A percentile compares a stretch with the other conserved stretches of the same genome.
phyloP scores from a whole-genome alignment of 2,888 invertebrate genomes.

The Aphidoletes aphidimyza region DNA sequence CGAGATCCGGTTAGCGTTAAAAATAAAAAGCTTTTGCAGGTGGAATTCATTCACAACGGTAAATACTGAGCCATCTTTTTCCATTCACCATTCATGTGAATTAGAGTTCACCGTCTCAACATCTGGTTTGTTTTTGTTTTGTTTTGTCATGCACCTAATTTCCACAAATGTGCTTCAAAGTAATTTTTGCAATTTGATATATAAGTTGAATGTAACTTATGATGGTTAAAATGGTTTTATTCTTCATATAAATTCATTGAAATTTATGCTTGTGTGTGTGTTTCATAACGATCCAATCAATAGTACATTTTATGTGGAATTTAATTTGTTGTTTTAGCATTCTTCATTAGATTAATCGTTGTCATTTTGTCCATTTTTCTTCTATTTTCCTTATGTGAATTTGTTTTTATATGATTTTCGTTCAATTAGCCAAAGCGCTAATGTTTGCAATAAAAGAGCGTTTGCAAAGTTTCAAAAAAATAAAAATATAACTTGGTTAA shows the following conservation, averaged over 20 bases:
- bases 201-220: background rate
- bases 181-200: background rate
- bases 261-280: background rate
- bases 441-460: conserved; percentile 17
- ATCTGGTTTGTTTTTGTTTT: background rate
- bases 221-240: conserved; percentile 7
- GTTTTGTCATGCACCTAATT: background rate
- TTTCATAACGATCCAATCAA: background rate
- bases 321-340: background rate
- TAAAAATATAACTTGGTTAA: background rate
- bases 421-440: background rate
- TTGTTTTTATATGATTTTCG: background rate
- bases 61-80: background rate
- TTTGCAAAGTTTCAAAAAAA: background rate
- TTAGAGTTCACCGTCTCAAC: background rate
- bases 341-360: background rate
- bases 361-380: conserved; percentile 22
- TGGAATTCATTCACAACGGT: too few species aligned
- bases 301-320: background rate
- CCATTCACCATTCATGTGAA: background rate
- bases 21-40: background rate
- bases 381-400: background rate
- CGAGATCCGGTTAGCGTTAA: background rate
- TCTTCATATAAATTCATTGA: background rate
- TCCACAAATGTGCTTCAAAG: background rate